Percentiles rank a stretch among this genome's conserved stretches.
Conservation (phyloP, 2,113 vertebrate species). For the Rhinoptilus africanus region DNA sequence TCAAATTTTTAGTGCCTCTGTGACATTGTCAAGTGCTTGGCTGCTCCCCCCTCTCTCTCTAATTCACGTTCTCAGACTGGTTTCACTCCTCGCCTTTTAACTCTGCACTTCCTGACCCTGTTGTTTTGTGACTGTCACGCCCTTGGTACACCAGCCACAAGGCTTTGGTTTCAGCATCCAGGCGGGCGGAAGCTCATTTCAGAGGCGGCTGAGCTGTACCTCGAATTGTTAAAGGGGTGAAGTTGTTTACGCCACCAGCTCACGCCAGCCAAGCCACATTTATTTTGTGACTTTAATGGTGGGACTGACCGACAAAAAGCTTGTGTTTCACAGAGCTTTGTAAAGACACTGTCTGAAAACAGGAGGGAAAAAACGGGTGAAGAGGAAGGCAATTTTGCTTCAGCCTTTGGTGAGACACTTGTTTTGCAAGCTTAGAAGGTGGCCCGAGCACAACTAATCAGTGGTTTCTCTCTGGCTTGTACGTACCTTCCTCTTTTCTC, state of each 20-base stretch:
- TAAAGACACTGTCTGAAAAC: background rate
- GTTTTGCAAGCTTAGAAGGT: background rate
- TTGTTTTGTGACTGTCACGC: conserved; percentile 26
- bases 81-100: background rate
- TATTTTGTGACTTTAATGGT: background rate
- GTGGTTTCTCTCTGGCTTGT: background rate
- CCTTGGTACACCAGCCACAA: background rate
- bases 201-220: background rate
- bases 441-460: background rate
- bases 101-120: background rate
- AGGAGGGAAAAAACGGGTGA: background rate
- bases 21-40: background rate
- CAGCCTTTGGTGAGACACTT: background rate
- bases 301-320: background rate
- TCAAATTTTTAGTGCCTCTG: background rate
- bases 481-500: background rate
- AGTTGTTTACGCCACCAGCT: background rate
- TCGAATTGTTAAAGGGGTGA: conserved; percentile 20
- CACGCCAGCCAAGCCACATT: background rate
- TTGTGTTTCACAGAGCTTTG: background rate
- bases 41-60: background rate
- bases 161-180: conserved; percentile 5
- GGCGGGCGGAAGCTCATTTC: conserved; percentile 21
- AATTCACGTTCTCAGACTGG: background rate
- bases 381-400: background rate